These are phyloP conservation scores for Caenorhabditis sp. DNA, from an alignment of 2,888 invertebrate species.

Conservation along the genomic window DNA sequence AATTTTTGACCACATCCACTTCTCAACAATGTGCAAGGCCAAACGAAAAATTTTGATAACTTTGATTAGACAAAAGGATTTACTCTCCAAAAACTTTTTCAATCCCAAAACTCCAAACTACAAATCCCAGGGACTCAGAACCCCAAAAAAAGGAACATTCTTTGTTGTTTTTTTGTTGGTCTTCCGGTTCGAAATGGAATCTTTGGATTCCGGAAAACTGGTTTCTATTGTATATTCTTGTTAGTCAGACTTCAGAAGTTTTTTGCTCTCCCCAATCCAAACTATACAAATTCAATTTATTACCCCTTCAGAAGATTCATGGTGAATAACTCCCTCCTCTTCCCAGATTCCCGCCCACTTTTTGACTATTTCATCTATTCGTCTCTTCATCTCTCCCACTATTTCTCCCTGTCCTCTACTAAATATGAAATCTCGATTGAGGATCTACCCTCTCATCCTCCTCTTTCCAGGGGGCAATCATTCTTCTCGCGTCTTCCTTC, in stretches of 20 bases:
- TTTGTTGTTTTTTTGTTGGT: not conserved
- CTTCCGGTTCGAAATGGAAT: not conserved
- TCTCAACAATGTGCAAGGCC: no score
- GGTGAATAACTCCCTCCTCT: constrained; percentile 23
- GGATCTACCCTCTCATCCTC: constrained; percentile 33
- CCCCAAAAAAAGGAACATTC: not conserved
- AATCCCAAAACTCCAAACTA: not conserved
- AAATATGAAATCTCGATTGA: constrained; percentile 63
- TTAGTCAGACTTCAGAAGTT: constrained; percentile 17
- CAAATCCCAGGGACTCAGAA: not conserved
- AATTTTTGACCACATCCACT: no score
- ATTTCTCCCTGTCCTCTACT: constrained; percentile 21
- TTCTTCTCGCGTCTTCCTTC: constrained; percentile 43
- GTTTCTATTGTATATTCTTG: constrained; percentile 18
- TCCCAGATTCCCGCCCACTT: constrained; percentile 55
- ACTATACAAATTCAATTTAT: constrained; percentile 48
- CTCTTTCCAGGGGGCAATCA: constrained; percentile 52
- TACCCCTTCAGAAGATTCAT: constrained; percentile 17
- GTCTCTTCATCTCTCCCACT: constrained; percentile 26
- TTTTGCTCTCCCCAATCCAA: not conserved
- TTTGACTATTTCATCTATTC: constrained; percentile 49
- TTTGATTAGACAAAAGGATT: no score
- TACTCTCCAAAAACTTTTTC: constrained; percentile 2
- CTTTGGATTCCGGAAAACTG: constrained; percentile 16
- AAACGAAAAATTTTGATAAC: no score